phyloP scores from a whole-genome alignment of 2,113 vertebrate genomes.

The Ascaphus truei region DNA sequence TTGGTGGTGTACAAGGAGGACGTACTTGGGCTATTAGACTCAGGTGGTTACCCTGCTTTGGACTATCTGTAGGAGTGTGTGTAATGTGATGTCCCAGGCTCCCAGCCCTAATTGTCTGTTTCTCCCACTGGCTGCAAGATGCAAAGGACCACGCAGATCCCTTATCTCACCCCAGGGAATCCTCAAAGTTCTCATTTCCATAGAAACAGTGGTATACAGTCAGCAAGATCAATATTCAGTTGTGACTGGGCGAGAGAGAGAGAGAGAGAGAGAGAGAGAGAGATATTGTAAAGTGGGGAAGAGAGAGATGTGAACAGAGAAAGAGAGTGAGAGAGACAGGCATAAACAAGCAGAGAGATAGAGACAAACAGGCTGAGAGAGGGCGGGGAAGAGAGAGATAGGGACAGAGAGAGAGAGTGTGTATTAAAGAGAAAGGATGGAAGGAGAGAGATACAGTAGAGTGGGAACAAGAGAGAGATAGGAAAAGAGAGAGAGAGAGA shows the following conservation, averaged over 20 bases:
- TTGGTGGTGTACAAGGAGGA: too few species aligned
- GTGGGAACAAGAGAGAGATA: background rate
- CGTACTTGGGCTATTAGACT: too few species aligned
- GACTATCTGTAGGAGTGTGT: too few species aligned
- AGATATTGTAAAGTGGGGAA: background rate
- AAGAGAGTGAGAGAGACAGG: slow-evolving; percentile 7
- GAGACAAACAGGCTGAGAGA: background rate
- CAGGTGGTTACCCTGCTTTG: too few species aligned
- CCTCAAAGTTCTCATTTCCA: slow-evolving; percentile 49
- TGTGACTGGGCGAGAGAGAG: slow-evolving; percentile 1
- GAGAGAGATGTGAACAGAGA: background rate
- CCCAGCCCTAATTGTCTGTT: too few species aligned
- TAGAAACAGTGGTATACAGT: slow-evolving; percentile 52
- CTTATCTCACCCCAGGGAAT: slow-evolving; percentile 16
- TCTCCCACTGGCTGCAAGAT: background rate
- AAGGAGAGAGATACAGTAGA: background rate
- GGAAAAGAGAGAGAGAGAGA: background rate
- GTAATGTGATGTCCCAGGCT: too few species aligned
- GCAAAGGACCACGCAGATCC: slow-evolving; percentile 8
- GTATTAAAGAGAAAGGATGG: background rate
- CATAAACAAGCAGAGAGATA: background rate
- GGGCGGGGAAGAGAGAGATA: background rate
- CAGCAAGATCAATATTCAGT: slow-evolving; percentile 45
- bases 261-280: background rate
- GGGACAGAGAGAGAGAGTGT: background rate